These are phyloP conservation scores for Microcebus griseorufus DNA, from an alignment of 2,113 vertebrate species.

Conservation along the genomic window DNA sequence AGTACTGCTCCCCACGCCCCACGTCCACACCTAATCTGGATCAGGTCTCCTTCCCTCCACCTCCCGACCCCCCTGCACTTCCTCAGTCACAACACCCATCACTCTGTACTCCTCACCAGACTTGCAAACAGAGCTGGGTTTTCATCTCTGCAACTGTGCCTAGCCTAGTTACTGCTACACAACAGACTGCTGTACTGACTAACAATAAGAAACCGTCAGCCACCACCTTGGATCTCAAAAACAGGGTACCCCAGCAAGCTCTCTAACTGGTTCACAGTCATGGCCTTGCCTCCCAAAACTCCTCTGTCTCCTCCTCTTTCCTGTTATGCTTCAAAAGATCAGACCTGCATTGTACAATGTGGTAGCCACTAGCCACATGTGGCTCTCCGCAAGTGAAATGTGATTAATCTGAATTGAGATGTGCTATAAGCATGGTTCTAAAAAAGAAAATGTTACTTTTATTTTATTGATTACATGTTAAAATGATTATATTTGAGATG, in stretches of 20 bases:
- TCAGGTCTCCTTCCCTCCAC: background rate
- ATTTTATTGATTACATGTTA: background rate
- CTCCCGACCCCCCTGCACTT: background rate
- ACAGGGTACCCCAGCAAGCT: background rate
- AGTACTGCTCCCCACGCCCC: no score
- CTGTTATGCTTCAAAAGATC: background rate
- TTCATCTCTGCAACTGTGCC: background rate
- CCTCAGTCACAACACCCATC: background rate
- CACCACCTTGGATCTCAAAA: background rate
- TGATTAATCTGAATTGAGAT: background rate
- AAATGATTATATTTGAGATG: background rate
- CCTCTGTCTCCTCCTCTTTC: background rate
- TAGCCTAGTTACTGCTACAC: no score
- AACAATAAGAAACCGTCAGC: background rate
- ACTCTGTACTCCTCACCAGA: background rate
- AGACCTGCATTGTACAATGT: rapidly evolving
- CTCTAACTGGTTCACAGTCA: background rate
- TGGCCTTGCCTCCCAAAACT: background rate
- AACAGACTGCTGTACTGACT: background rate
- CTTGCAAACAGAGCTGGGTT: background rate
- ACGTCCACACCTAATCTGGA: background rate
- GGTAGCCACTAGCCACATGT: background rate
- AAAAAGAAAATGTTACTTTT: background rate
- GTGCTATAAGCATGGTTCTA: background rate
- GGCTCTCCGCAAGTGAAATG: background rate